Base-by-base conservation (phyloP, 2,888 invertebrate species). In the Eupithecia centaureata region DNA sequence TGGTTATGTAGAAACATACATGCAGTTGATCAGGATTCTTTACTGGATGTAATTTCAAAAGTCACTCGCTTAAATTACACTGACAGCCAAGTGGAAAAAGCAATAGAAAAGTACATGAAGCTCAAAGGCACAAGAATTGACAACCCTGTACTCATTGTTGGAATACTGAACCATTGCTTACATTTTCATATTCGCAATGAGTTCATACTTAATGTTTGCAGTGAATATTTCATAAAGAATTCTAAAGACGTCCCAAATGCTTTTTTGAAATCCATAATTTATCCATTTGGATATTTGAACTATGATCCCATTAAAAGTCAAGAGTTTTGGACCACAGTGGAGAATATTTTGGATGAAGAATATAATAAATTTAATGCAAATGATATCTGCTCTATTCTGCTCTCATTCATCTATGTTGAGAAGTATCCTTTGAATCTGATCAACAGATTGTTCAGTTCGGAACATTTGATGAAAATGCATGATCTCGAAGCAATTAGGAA, bases 1-100 rank as follows among this genome's bases (percentile, higher is more conserved):
- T 96, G 96, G 95, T 85, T 95, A 5, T 91, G 90, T 69, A 85
- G 94, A 22, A 95, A 95, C 76, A 94, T 96, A 61, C 95, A 95
- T 84, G 88, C 92, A 8, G 81, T 95, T 15, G 92, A 93, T 69
- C 95, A 95, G 78, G 94, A 93, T 64, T 90, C 95, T 59, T 77
- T 94, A 15, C 84, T 94, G 59, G 93, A 94, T 70, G 84, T 95
- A 57, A 82, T 95, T 27, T 89, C 93, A 57, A 94, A 94, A 70
- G 92, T 95, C 59, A 94, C 92, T 4, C 86, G 87, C 52, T 84
- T 95, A 10, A 91, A 94, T 59, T 95, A 94, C 76, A 89, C 90
- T 38, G 95, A 95, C 84, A 75, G 86, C 52, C 91, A 92, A 76
- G 85, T 96, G 38, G 94, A 95, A 76, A 92, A 87, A 74, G 94